Evolutionary conservation across 2,113 vertebrate species (phyloP), one percentile per base, ranked within the genome.

Genomic region (Sturnira hondurensis): DNA sequence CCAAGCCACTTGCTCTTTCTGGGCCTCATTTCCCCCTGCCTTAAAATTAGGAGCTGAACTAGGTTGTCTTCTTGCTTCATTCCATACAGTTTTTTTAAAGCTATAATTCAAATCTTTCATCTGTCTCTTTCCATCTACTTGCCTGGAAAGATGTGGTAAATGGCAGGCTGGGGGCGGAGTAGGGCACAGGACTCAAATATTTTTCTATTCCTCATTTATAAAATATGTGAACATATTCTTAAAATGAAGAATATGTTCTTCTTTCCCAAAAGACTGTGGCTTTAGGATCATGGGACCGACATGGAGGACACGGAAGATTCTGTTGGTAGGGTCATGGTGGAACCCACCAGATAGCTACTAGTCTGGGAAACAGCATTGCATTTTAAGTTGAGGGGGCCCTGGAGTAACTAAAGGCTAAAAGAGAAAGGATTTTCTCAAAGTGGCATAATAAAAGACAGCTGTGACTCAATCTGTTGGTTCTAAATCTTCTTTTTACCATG

Each of bases 121-220:
- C 74, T 87, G 22, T 28, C 28, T 68, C 15, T 54, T 86, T 61
- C 36, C 5, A 61, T n/a, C 52, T 50, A 56, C 13, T 71, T 73
- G 28, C 33, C 61, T 91, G 68, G 50, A 81, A 76, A 86, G 33
- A 90, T 90, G 12, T 81, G 38, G 26, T 74, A 47, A 91, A 43
- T 76, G n/a, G 3, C 3, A 7, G 11, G 1, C 17, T 65, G 36
- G 28, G 5, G 65, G 17, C 36, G 63, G n/a, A 6, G 8, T 22
- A 5, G 38, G 5, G 33, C 22, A 0, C 15, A 84, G 31, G 8
- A 93, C 16, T 54, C 71, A 92, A 43, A 47, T 33, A 19, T 45
- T 87, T 95, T 89, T 92, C 70, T 93, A 26, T 58, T 85, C 17
- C 54, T 95, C 45, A 90, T 63, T 89, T 68, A 65, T 38, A 86